Conservation (phyloP, 2,797 vertebrate genomes). For the Columba guinea region DNA sequence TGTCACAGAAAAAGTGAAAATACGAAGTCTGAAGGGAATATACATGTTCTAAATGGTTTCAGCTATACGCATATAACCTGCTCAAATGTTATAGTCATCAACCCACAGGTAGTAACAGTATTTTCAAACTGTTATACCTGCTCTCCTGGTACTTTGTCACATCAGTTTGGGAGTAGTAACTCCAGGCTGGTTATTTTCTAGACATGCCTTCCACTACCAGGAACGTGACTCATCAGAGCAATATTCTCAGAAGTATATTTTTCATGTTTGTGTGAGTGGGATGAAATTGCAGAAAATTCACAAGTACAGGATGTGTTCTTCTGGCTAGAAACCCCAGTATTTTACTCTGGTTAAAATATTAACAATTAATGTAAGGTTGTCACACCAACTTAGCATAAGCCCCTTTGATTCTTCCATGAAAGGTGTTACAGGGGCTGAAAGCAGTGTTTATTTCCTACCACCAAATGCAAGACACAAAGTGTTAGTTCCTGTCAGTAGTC, state of each 20-base stretch:
- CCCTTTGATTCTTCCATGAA: neutral
- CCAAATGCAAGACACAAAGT: neutral
- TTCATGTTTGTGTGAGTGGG: neutral
- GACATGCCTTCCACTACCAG: neutral
- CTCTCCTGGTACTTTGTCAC: neutral
- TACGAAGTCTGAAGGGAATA: neutral
- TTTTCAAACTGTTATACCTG: neutral
- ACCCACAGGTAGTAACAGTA: neutral
- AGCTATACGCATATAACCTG: neutral
- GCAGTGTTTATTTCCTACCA: neutral
- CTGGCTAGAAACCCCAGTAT: neutral
- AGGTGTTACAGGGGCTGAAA: neutral
- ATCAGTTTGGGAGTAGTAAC: neutral
- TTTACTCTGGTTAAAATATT: neutral
- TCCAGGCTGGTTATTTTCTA: neutral
- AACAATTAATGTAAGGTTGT: neutral
- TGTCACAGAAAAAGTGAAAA: neutral
- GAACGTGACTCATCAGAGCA: neutral
- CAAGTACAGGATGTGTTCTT: conserved; percentile 12
- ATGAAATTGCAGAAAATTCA: conserved; percentile 3
- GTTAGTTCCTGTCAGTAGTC: neutral
- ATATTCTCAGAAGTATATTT: neutral
- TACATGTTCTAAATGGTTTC: neutral
- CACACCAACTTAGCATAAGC: neutral
- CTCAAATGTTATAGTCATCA: fast-evolving